Evolutionary conservation across 2,888 invertebrate genomes (phyloP).

Genomic region (Serrognathus titanus): DNA sequence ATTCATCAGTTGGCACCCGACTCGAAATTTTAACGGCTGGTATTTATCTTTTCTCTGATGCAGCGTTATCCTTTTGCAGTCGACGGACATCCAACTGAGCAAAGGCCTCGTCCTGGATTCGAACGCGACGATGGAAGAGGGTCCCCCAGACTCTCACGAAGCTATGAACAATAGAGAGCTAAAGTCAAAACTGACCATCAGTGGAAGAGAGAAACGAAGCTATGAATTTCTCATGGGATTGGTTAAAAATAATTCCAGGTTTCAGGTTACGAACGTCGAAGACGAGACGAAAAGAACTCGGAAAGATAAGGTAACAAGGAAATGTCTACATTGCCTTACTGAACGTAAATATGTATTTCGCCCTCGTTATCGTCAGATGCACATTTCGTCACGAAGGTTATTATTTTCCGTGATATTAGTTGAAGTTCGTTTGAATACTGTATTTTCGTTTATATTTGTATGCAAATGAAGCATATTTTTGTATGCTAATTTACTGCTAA

Average conservation of each 20-base stretch:
- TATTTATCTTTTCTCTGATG: background rate
- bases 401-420: too few species aligned
- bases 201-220: conserved; percentile 41
- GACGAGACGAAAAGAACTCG: conserved; percentile 11
- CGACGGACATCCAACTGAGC: background rate
- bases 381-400: too few species aligned
- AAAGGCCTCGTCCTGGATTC: background rate
- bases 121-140: conserved; percentile 17
- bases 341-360: too few species aligned
- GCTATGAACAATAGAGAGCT: conserved; percentile 46
- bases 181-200: conserved; percentile 30
- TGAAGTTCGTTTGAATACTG: too few species aligned
- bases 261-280: conserved; percentile 42
- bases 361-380: too few species aligned
- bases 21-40: too few species aligned
- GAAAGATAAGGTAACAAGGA: background rate
- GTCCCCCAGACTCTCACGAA: conserved; percentile 46
- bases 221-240: conserved; percentile 47
- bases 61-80: background rate
- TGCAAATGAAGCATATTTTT: too few species aligned
- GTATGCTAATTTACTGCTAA: too few species aligned
- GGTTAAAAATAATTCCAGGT: conserved; percentile 45
- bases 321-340: too few species aligned
- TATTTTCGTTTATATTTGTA: too few species aligned
- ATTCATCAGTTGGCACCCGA: too few species aligned